These are phyloP conservation scores for Polymixis lichenea DNA, from an alignment of 2,888 invertebrate genomes.

Conservation along the genomic window DNA sequence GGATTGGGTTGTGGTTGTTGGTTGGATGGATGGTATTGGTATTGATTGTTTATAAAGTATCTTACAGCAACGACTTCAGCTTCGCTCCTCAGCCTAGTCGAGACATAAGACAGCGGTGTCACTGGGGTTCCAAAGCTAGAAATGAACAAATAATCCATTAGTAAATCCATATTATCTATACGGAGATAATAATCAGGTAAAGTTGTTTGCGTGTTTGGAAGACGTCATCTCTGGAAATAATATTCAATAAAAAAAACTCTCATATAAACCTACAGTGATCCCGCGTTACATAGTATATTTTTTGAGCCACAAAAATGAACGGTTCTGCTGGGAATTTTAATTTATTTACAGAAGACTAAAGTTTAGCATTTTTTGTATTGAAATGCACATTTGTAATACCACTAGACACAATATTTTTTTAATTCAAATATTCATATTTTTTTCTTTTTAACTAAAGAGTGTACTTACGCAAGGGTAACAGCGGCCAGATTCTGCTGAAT, in stretches of 20 bases:
- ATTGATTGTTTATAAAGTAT: constrained; percentile 3
- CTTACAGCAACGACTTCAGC: constrained; percentile 75
- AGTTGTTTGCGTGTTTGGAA: too few species aligned
- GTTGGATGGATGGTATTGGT: background rate
- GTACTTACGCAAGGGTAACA: constrained; percentile 80
- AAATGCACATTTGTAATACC: background rate
- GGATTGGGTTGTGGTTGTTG: too few species aligned
- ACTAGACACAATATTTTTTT: background rate
- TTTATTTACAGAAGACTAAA: background rate
- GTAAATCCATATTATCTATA: background rate
- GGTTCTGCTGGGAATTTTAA: too few species aligned
- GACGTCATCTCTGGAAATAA: background rate
- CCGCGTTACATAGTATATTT: too few species aligned
- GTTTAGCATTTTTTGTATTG: too few species aligned
- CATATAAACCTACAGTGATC: background rate
- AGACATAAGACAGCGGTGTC: constrained; percentile 78
- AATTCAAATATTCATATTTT: background rate
- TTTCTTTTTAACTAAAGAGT: background rate
- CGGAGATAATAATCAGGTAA: background rate
- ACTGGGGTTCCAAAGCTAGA: constrained; percentile 76
- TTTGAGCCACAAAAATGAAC: background rate
- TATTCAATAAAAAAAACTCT: too few species aligned
- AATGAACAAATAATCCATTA: constrained; percentile 19
- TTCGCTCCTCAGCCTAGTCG: constrained; percentile 77
- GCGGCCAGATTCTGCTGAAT: constrained; percentile 78